Evolutionary conservation across 2,888 invertebrate species (phyloP).

Genomic region (Cephus sareptanus): DNA sequence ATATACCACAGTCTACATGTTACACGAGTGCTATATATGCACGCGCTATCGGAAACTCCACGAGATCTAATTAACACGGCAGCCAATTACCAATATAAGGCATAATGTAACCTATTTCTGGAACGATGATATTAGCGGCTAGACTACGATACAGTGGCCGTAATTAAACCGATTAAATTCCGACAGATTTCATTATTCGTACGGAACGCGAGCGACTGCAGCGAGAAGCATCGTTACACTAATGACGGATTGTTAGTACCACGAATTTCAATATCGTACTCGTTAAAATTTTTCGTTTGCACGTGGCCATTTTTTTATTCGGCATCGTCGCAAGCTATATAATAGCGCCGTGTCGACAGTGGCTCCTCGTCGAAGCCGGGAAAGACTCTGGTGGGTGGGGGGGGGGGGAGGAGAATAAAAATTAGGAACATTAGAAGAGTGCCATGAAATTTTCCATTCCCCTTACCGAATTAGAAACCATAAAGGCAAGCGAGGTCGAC

Average conservation of each 20-base stretch:
- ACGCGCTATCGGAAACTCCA: background rate
- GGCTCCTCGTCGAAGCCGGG: background rate
- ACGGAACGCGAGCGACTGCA: background rate
- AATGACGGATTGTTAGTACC: background rate
- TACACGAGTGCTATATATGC: background rate
- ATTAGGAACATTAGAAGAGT: background rate
- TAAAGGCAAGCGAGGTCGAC: background rate
- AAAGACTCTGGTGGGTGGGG: background rate
- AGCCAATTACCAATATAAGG: constrained; percentile 4
- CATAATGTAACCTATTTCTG: background rate
- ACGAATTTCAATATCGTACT: background rate
- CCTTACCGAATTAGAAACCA: background rate
- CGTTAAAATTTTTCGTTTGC: background rate
- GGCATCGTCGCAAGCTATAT: background rate
- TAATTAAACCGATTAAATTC: background rate
- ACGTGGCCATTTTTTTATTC: background rate
- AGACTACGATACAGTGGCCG: background rate
- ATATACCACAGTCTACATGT: background rate
- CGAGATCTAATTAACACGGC: constrained; percentile 1
- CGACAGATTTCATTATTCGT: background rate
- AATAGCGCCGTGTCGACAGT: background rate
- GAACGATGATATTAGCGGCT: constrained; percentile 2
- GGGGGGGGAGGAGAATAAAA: background rate
- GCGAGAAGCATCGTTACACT: background rate
- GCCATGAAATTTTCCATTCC: background rate